phyloP scores from a whole-genome alignment of 2,888 invertebrate genomes.

The Leptopilina myrica region DNA sequence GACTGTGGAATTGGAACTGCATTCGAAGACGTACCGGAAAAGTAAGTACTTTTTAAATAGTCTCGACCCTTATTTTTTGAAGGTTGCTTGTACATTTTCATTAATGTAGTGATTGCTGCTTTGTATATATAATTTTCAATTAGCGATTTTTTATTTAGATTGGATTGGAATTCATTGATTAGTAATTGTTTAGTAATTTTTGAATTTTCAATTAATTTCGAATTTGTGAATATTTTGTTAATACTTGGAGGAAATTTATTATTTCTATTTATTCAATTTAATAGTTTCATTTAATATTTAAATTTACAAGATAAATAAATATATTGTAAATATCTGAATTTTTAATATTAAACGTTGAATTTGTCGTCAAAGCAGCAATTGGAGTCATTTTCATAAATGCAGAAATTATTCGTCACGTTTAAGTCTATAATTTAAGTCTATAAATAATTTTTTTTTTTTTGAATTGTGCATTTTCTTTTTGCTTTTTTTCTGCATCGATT shows the following conservation, averaged over 20 bases:
- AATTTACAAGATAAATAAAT: no score
- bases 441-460: background rate
- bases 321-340: background rate
- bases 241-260: background rate
- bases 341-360: background rate
- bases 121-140: constrained; percentile 2
- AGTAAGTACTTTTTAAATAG: constrained; percentile 67
- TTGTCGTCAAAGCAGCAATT: constrained; percentile 28
- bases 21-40: constrained; percentile 77
- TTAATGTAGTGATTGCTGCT: constrained; percentile 35
- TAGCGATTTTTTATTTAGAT: constrained; percentile 14
- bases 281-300: background rate
- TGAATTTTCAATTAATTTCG: background rate
- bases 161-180: background rate
- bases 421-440: background rate
- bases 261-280: background rate
- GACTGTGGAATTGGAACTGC: constrained; percentile 79
- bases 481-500: constrained; percentile 7
- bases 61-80: constrained; percentile 3
- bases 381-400: constrained; percentile 12
- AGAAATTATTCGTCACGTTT: constrained; percentile 15
- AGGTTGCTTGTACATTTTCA: constrained; percentile 34
- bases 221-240: background rate
- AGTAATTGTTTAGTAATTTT: background rate
- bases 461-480: constrained; percentile 10